A percentile compares a stretch with the other conserved stretches of the same genome.
These are phyloP conservation scores for Venustoraphidia nigricollis DNA, from an alignment of 2,888 invertebrate genomes.

Conservation along the genomic window DNA sequence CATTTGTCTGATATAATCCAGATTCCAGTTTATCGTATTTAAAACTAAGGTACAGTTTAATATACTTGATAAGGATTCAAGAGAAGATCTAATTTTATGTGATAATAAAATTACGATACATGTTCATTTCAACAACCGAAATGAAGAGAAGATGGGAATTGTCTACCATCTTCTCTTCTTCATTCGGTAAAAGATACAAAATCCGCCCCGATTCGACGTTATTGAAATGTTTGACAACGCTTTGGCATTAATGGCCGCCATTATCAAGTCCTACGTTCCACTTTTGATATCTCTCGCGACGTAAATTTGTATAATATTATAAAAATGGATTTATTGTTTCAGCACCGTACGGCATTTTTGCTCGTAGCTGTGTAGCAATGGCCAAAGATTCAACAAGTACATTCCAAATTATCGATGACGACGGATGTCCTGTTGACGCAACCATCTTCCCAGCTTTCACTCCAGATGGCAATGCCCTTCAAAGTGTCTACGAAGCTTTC, in stretches of 20 bases:
- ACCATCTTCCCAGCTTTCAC: slow-evolving; percentile 87
- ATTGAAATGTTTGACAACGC: too few relatives aligned
- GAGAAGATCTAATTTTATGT: too few relatives aligned
- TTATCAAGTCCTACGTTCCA: background rate
- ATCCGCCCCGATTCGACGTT: too few relatives aligned
- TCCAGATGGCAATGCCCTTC: slow-evolving; percentile 78
- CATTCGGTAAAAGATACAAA: too few relatives aligned
- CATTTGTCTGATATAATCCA: slow-evolving; percentile 3
- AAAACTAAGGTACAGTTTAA: too few relatives aligned
- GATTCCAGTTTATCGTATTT: background rate
- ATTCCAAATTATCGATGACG: slow-evolving; percentile 90
- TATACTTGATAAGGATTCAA: too few relatives aligned
- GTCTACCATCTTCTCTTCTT: too few relatives aligned
- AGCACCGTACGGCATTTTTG: slow-evolving; percentile 93
- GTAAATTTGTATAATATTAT: slow-evolving; percentile 1
- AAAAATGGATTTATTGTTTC: slow-evolving; percentile 18
- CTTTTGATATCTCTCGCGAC: background rate
- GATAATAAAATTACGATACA: too few relatives aligned
- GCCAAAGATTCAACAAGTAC: slow-evolving; percentile 92
- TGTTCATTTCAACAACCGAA: too few relatives aligned
- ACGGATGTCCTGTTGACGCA: slow-evolving; percentile 87
- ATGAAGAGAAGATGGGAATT: too few relatives aligned
- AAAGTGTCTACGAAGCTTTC: slow-evolving; percentile 88
- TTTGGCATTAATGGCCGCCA: too few relatives aligned
- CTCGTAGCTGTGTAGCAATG: slow-evolving; percentile 91